Evolutionary conservation across 2,888 invertebrate species (phyloP), one percentile per base, ranked within the genome.

Genomic region (Cloeon dipterum): DNA sequence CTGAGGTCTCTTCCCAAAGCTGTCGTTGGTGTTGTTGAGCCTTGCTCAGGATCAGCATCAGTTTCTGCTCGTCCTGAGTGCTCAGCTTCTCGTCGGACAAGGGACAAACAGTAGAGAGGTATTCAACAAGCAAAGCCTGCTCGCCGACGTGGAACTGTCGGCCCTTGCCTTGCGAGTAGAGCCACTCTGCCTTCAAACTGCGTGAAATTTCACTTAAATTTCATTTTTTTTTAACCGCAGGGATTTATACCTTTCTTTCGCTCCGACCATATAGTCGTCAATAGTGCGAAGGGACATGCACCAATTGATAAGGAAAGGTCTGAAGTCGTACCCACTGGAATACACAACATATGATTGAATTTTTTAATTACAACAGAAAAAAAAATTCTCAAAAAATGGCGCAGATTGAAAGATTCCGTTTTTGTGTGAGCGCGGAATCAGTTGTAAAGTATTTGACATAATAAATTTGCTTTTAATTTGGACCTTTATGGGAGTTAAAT

Each of bases 271-370:
- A 54, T 75, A 82, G 11, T 88, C 88, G 56, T 91, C 91, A 37
- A 91, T 76, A 14, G 77, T 68, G 53, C 79, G 78, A 20, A 89
- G 69, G 50, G 71, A 76, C 67, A 83, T 70, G 55, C 86, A 83
- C 89, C 91, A 91, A 58, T 89, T 91, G 41, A 89, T 68, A 42
- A 89, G 71, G 60, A 83, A 91, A 25, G 91, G 88, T 40, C 91
- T 73, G 59, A 88, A 85, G 57, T 86, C 83, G 56, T 82, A 88
- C 26, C 79, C 82, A 56, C 83, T 85, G 59, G 43, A 51, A 49
- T 44, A 47, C 52, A 56, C 53, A 50, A 57, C 57, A 54, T 52
- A 52, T 47, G 45, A 51, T 36, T 18, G n/a, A n/a, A n/a, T n/a
- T n/a, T n/a, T 10, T 23, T 5, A 18, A 34, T 17, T 46, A 43